Percentiles rank a stretch among this genome's conserved stretches.
phyloP scores from a whole-genome alignment of 2,888 invertebrate species.

The Lepas anatifera region DNA sequence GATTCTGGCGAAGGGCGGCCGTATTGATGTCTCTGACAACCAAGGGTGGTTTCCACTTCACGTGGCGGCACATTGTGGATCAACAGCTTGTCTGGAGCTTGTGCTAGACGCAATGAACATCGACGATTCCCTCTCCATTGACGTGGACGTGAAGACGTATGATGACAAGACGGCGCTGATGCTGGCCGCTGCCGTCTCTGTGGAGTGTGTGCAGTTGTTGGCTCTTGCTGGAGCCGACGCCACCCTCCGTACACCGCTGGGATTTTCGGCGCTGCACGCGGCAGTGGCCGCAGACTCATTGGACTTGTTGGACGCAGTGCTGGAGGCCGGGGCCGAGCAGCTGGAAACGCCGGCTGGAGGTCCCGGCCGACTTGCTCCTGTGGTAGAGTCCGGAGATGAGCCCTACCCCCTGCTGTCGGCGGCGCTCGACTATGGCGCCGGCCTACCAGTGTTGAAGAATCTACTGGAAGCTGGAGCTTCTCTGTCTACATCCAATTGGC shows the following conservation, averaged over 20 bases:
- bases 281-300: background rate
- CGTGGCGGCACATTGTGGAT: background rate
- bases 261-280: conserved; percentile 13
- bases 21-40: background rate
- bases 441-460: background rate
- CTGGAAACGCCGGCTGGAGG: background rate
- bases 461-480: background rate
- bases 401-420: background rate
- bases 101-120: background rate
- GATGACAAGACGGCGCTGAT: background rate
- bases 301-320: background rate
- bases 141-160: background rate
- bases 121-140: background rate
- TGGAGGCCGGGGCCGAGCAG: background rate
- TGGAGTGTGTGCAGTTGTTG: background rate
- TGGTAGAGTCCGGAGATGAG: background rate
- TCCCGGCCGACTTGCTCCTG: background rate
- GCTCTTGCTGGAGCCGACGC: background rate
- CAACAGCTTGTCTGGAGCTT: background rate
- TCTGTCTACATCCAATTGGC: background rate
- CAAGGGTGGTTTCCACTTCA: conserved; percentile 6
- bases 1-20: background rate
- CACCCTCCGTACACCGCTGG: background rate
- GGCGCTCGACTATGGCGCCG: background rate
- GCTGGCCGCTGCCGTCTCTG: background rate